Base-by-base conservation (phyloP, 2,113 vertebrate genomes). In the Tamias sibiricus region DNA sequence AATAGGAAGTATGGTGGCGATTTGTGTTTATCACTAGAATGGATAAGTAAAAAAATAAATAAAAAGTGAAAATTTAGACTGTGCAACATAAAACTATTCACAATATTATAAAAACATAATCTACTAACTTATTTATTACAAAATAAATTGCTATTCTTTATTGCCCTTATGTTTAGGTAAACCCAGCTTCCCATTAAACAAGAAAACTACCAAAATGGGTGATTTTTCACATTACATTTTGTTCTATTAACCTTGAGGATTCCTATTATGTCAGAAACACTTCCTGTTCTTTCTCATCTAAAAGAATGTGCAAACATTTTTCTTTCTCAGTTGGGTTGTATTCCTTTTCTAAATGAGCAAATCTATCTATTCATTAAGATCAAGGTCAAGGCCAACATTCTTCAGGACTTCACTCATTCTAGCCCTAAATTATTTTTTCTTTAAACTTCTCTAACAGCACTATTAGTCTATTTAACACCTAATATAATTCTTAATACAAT, bases 1-100 rank as follows among this genome's bases (percentile, higher is more conserved):
- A 44, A 1, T 3, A 77, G 3, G 7, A 88, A n/a, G 20, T 82
- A 20, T 40, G 9, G 30, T 14, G 11, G 0, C 0, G 42, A 77
- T 20, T 35, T 57, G 9, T 28, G 35, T 5, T 90, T 0, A 57
- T 8, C 4, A 2, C 30, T 57, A 44, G 24, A 42, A 30, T 16
- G n/a, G 24, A 77, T 85, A 30, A 40, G 8, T 30, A 80, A 77
- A 85, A 13, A n/a, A 64, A 28, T 74, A 68, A 90, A 77, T 37
- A 22, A 89, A 89, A n/a, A 32, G 35, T 40, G 35, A 49, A 20
- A 86, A 3, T 59, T 57, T 4, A 72, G 24, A 40, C 5, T 76
- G 37, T 49, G 22, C 64, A 59, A 47, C 54, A 44, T 14, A 83
- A 17, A 22, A 71, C 10, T 49, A 88, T 42, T 64, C 47, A 66